A percentile compares a stretch with the other conserved stretches of the same genome.
Conservation (phyloP, 2,797 vertebrate species). For the Netta rufina region DNA sequence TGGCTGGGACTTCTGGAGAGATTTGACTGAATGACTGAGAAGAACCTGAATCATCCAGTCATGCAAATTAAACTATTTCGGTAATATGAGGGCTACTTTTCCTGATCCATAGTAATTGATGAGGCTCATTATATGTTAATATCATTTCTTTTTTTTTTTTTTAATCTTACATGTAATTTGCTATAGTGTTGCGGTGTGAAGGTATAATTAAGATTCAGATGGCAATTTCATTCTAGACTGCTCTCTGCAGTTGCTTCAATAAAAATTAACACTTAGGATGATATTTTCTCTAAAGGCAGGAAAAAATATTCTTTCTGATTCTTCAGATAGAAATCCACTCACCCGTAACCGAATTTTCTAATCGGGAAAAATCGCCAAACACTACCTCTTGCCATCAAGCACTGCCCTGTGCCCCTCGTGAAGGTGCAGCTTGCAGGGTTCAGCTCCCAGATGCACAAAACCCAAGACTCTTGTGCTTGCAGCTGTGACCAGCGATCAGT, state of each 20-base stretch:
- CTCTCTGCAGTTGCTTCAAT: constrained; percentile 55
- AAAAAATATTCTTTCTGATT: constrained; percentile 30
- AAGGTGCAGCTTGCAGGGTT: not conserved
- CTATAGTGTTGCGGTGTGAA: constrained; percentile 53
- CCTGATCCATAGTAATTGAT: constrained; percentile 68
- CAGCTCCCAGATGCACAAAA: not conserved
- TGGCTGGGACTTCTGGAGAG: constrained; percentile 12
- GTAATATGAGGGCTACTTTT: constrained; percentile 57
- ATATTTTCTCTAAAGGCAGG: constrained; percentile 30
- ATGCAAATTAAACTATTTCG: constrained; percentile 65
- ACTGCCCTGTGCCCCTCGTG: not conserved
- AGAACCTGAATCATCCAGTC: constrained; percentile 56
- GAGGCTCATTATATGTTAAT: constrained; percentile 71
- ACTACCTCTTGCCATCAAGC: not conserved
- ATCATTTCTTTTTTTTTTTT: constrained; percentile 54
- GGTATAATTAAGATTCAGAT: constrained; percentile 69
- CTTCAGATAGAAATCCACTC: constrained; percentile 8
- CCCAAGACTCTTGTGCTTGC: not conserved
- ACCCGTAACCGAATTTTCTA: constrained; percentile 28
- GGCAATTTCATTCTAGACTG: constrained; percentile 65
- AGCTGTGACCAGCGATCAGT: not conserved
- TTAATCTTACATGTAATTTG: constrained; percentile 55
- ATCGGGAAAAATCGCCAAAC: not conserved
- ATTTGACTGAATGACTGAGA: constrained; percentile 61
- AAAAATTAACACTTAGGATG: constrained; percentile 54